Evolutionary conservation across 2,888 invertebrate species (phyloP).

Genomic region (Pollenia angustigena): DNA sequence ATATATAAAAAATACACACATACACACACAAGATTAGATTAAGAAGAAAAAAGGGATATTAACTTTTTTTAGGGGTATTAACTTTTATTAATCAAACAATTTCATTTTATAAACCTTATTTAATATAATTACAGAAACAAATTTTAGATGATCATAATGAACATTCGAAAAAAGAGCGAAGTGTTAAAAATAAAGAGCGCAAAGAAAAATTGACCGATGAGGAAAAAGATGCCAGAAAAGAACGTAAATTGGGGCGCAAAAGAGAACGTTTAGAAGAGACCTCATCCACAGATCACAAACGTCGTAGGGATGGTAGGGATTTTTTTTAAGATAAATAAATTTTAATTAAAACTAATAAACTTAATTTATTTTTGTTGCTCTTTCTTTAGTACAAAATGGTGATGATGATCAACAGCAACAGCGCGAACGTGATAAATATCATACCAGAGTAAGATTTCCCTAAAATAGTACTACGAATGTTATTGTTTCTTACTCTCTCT

Average conservation of each 20-base stretch:
- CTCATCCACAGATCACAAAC: slow-evolving; percentile 88
- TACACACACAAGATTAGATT: slow-evolving; percentile 7
- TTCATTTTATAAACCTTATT: slow-evolving; percentile 44
- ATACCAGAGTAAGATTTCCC: slow-evolving; percentile 87
- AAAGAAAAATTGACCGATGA: slow-evolving; percentile 89
- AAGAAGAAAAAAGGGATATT: slow-evolving; percentile 5
- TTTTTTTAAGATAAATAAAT: slow-evolving; percentile 51
- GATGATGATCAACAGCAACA: slow-evolving; percentile 87
- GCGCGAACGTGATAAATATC: slow-evolving; percentile 92
- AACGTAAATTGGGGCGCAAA: slow-evolving; percentile 92
- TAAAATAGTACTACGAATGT: slow-evolving; percentile 47
- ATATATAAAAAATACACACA: slow-evolving; percentile 4
- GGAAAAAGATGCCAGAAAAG: slow-evolving; percentile 91
- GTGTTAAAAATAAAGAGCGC: slow-evolving; percentile 85
- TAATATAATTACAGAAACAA: slow-evolving; percentile 81
- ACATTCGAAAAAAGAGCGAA: slow-evolving; percentile 85
- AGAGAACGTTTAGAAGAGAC: slow-evolving; percentile 91
- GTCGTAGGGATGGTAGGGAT: slow-evolving; percentile 90
- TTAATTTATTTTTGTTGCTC: not conserved
- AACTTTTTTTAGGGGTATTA: slow-evolving; percentile 16
- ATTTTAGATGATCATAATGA: slow-evolving; percentile 81
- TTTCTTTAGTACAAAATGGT: slow-evolving; percentile 87
- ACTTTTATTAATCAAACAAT: not conserved
- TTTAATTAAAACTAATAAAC: slow-evolving; percentile 8
- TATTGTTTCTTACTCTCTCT: slow-evolving; percentile 43